Evolutionary conservation across 2,888 invertebrate genomes (phyloP).

Genomic region (Adelognathus sp.): DNA sequence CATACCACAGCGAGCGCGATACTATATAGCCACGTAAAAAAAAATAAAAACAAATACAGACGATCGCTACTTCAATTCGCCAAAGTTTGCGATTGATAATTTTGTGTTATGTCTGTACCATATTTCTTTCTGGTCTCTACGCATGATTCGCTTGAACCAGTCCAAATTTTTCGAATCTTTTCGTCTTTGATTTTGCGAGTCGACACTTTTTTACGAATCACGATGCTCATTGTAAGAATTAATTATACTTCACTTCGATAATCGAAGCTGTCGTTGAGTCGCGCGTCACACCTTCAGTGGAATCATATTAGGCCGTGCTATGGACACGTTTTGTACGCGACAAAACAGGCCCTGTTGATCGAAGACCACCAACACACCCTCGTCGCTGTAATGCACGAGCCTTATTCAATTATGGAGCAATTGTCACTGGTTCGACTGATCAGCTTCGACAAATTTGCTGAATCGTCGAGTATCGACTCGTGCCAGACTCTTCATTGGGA

Average conservation of each 20-base stretch:
- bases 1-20: conserved; percentile 51
- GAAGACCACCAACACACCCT: conserved; percentile 7
- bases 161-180: not conserved
- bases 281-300: not conserved
- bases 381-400: not conserved
- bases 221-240: not conserved
- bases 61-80: no score
- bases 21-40: conserved; percentile 48
- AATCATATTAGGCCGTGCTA: not conserved
- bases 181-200: not conserved
- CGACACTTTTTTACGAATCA: not conserved
- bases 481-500: not conserved
- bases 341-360: conserved; percentile 11
- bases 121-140: not conserved
- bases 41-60: conserved; percentile 26
- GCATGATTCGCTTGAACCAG: not conserved
- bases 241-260: not conserved
- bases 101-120: not conserved
- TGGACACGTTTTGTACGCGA: not conserved
- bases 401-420: conserved; percentile 6
- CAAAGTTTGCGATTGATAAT: no score
- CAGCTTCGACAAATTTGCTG: not conserved
- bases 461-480: not conserved
- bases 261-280: not conserved
- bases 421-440: not conserved